phyloP scores from a whole-genome alignment of 2,888 invertebrate species.

The Dynastes grantii region DNA sequence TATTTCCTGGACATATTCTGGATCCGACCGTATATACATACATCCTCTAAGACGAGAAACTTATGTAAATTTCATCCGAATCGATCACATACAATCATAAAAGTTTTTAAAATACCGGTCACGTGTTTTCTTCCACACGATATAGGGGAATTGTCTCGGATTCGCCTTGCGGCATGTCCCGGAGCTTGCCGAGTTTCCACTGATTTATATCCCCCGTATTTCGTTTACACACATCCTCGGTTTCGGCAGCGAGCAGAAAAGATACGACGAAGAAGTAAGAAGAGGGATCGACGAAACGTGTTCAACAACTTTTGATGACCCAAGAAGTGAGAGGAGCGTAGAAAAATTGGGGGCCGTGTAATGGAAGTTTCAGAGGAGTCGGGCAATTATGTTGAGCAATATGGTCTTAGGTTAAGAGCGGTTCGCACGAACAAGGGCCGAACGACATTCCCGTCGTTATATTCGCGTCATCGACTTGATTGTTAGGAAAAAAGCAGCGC shows the following conservation, averaged over 20 bases:
- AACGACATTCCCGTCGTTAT: conserved; percentile 1
- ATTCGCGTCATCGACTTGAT: conserved; percentile 4
- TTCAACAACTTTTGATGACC: conserved; percentile 35
- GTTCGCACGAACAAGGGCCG: neutral
- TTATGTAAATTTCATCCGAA: conserved; percentile 35
- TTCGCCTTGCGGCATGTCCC: conserved; percentile 11
- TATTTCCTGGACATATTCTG: neutral
- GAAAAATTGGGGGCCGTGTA: conserved; percentile 30
- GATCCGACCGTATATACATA: neutral
- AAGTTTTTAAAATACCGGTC: conserved; percentile 36
- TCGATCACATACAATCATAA: conserved; percentile 42
- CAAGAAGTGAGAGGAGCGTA: neutral
- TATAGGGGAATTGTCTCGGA: conserved; percentile 18
- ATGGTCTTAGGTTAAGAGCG: conserved; percentile 23
- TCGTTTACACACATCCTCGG: conserved; percentile 7
- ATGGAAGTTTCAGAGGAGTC: conserved; percentile 36
- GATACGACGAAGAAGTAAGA: neutral
- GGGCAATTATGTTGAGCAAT: conserved; percentile 35
- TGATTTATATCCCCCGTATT: conserved; percentile 27
- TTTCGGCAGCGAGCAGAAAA: neutral
- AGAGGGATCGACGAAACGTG: conserved; percentile 15
- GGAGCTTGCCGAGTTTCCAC: neutral
- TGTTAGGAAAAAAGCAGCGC: conserved; percentile 16
- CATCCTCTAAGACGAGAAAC: conserved; percentile 5
- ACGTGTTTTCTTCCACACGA: conserved; percentile 24